Conservation (phyloP, 2,113 vertebrate species). For the Eublepharis macularius region DNA sequence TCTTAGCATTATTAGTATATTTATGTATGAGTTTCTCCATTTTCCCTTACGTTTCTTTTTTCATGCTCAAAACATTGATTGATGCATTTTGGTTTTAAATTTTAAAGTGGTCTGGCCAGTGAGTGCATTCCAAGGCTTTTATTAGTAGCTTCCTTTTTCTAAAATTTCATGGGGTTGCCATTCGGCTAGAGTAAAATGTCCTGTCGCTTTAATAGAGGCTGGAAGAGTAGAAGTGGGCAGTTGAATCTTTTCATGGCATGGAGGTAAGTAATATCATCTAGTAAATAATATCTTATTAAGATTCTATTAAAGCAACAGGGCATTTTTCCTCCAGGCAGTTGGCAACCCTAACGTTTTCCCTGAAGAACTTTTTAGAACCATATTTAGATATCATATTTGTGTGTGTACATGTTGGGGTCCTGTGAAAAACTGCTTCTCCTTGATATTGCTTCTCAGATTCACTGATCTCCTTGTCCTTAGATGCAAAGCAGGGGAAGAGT, state of each 20-base stretch:
- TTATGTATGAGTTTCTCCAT: too few species aligned
- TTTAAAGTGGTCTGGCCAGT: not conserved
- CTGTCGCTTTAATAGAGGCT: too few species aligned
- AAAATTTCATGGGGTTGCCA: not conserved
- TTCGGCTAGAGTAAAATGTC: too few species aligned
- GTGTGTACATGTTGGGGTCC: not conserved
- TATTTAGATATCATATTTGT: not conserved
- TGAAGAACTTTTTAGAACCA: not conserved
- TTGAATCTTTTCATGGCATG: too few species aligned
- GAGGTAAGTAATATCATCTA: too few species aligned
- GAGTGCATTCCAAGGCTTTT: slow-evolving; percentile 10
- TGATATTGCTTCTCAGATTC: not conserved
- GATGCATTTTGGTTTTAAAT: not conserved
- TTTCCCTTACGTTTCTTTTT: not conserved
- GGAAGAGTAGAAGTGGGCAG: too few species aligned
- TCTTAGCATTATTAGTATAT: too few species aligned
- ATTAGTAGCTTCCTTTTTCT: not conserved
- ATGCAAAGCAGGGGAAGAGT: slow-evolving; percentile 80
- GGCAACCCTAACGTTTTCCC: too few species aligned
- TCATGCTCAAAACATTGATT: slow-evolving; percentile 1
- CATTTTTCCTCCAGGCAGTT: too few species aligned
- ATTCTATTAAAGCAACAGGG: too few species aligned
- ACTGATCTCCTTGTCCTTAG: slow-evolving; percentile 53
- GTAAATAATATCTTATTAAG: too few species aligned
- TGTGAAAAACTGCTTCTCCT: not conserved